Base-by-base conservation (phyloP, 2,797 vertebrate species). In the Balearica regulorum region DNA sequence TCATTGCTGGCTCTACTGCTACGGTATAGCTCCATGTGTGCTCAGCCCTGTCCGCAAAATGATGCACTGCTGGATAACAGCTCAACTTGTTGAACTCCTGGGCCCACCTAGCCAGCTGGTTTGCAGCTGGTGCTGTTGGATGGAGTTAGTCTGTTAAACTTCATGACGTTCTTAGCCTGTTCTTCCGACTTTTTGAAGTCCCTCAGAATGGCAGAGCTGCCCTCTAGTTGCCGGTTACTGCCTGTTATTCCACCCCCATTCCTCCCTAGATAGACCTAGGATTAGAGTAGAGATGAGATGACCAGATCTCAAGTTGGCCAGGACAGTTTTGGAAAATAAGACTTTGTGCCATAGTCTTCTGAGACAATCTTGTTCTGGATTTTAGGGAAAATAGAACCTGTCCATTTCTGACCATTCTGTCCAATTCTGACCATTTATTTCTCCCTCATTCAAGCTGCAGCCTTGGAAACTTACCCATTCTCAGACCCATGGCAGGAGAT, bases 1-100 rank as follows among this genome's bases (percentile, higher is more conserved):
- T 80, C 25, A 13, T 20, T 82, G 57, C 64, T 70, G 77, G 20
- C 70, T 64, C 41, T 53, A 1, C 46, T 72, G 35, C 78, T 61
- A 11, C 22, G 48, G 18, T 46, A 35, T 31, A 77, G n/a, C n/a
- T 44, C n/a, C 1, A 4, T 22, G 7, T 43, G 6, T 1, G 2
- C 53, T 72, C 17, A 46, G 21, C 21, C 17, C 17, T 51, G n/a
- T 46, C 51, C 53, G 25, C 39, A 35, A 28, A 87, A 35, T 16
- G 21, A 53, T 70, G n/a, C 1, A 0, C 44, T 35, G 39, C n/a
- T 82, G 51, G 31, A 37, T 68, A 39, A 22, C 19, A 31, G 24
- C 64, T 87, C 14, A 26, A 31, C 46, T 51, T 53, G 13, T 43
- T 62, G 48, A 57, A 22, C 49, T 57, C 17, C 41, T 44, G 24